These are phyloP conservation scores for Bos javanicus DNA, from an alignment of 2,113 vertebrate genomes.

Conservation along the genomic window DNA sequence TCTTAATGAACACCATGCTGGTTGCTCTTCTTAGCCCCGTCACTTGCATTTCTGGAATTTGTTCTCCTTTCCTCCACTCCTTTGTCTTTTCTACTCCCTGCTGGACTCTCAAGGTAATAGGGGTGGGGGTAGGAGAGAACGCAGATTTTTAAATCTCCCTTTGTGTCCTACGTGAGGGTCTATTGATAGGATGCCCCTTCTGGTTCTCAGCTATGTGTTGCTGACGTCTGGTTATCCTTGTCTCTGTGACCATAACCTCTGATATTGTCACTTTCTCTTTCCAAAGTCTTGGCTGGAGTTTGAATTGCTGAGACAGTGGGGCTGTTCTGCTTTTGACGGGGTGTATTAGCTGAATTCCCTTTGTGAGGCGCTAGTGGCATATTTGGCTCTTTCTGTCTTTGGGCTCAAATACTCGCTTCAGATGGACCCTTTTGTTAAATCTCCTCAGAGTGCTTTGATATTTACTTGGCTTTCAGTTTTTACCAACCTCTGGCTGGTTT, in stretches of 20 bases:
- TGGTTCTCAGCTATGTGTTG: neutral
- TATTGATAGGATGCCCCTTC: neutral
- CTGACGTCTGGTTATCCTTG: neutral
- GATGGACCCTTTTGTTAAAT: neutral
- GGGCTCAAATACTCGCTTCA: neutral
- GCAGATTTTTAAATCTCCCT: neutral
- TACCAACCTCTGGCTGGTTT: neutral
- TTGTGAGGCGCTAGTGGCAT: neutral
- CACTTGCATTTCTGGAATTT: neutral
- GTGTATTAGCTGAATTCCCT: neutral
- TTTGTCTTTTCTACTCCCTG: neutral
- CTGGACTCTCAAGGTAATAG: neutral
- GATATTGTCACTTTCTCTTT: neutral
- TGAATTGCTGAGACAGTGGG: neutral
- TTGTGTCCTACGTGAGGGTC: neutral
- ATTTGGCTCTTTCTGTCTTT: neutral
- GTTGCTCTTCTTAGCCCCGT: neutral
- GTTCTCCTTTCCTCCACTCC: neutral
- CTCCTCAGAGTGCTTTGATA: neutral
- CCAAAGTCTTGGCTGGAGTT: neutral
- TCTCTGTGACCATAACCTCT: neutral
- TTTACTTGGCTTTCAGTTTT: neutral
- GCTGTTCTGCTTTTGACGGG: neutral
- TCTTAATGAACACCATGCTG: neutral
- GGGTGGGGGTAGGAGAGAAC: neutral